Conservation (phyloP, 2,797 vertebrate species). For the Cephalopachus bancanus region DNA sequence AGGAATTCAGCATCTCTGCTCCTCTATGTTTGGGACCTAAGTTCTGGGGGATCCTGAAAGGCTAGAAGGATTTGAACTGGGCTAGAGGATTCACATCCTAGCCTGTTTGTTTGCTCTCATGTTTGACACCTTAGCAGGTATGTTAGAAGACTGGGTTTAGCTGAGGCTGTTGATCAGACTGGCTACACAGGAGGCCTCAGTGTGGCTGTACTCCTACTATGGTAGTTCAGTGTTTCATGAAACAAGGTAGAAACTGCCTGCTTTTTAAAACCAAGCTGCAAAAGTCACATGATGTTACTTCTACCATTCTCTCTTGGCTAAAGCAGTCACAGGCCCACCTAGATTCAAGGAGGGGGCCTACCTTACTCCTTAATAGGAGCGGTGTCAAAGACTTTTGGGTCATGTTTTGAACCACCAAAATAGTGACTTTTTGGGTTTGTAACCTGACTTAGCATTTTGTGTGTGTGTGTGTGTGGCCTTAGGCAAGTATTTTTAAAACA, state of each 20-base stretch:
- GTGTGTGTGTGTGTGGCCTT: not conserved
- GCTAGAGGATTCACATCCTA: not conserved
- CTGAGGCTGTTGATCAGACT: not conserved
- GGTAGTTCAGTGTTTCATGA: not conserved
- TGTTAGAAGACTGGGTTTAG: not conserved
- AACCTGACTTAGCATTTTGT: slow-evolving; percentile 9
- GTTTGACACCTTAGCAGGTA: not conserved
- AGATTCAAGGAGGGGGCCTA: not conserved
- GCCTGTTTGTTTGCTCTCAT: not conserved
- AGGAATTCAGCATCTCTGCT: not conserved
- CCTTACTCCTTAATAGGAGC: not conserved
- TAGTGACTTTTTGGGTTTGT: not conserved
- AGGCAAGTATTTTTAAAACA: not conserved
- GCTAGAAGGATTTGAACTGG: not conserved
- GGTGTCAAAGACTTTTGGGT: not conserved
- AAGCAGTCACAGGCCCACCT: not conserved
- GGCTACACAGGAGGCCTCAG: not conserved
- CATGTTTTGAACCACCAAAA: not conserved
- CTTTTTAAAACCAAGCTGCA: too few species aligned
- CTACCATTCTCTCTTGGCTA: not conserved
- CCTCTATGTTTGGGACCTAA: not conserved
- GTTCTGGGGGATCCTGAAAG: not conserved
- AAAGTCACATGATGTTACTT: too few species aligned
- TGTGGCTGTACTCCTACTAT: not conserved
- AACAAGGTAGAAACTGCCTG: too few species aligned